Evolutionary conservation across 2,797 vertebrate genomes (phyloP).

Genomic region (Nannoperca obscura): DNA sequence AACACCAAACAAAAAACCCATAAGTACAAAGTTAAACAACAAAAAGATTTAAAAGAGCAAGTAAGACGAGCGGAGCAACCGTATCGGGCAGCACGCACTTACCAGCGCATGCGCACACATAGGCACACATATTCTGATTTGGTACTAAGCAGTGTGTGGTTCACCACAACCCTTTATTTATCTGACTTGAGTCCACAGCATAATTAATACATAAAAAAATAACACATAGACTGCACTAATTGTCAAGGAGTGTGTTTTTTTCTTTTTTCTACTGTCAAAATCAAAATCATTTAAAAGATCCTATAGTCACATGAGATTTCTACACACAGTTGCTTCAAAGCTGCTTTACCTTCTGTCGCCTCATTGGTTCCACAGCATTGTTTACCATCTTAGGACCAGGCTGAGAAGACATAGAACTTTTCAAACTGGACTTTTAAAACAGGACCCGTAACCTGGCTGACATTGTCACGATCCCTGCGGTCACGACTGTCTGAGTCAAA

Average conservation of each 20-base stretch:
- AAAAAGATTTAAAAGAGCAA: no score
- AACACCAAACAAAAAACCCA: no score
- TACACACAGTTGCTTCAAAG: neutral
- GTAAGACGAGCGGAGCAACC: no score
- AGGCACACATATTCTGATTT: no score
- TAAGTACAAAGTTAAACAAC: no score
- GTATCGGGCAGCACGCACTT: no score
- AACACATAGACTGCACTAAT: neutral
- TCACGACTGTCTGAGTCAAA: neutral
- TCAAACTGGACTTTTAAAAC: neutral
- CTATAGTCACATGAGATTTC: neutral
- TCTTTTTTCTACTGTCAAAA: neutral
- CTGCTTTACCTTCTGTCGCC: neutral
- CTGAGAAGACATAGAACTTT: neutral
- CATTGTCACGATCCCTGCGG: neutral
- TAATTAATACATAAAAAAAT: neutral
- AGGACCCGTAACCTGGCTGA: neutral
- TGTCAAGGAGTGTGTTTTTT: neutral
- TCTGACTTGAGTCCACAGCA: neutral
- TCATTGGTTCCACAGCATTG: neutral
- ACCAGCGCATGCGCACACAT: no score
- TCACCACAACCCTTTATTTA: constrained; percentile 8
- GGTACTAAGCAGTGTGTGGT: neutral
- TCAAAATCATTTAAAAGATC: neutral
- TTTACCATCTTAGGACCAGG: neutral